Base-by-base conservation (phyloP, 2,113 vertebrate genomes). In the Setophaga coronata region DNA sequence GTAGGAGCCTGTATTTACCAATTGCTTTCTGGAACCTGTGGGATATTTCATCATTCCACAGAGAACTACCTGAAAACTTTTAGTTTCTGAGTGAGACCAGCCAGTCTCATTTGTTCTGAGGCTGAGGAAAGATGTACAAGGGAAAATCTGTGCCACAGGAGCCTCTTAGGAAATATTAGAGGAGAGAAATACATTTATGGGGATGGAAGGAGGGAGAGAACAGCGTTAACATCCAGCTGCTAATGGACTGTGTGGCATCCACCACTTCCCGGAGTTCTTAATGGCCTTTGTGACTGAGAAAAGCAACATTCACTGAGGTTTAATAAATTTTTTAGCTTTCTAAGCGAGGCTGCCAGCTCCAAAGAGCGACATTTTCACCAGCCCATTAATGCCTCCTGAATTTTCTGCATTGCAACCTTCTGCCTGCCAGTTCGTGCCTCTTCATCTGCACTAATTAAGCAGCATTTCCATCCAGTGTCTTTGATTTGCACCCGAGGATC, bases 401-500 rank as follows among this genome's bases (percentile, higher is more conserved):
- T 56, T 51, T 53, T 1, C 21, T 6, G 0, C 61, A 0, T 6
- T 31, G 62, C 53, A n/a, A 3, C 9, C 9, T 20, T 18, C 62
- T 36, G 40, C 14, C 6, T 82, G 36, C 2, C 29, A 19, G 60
- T 2, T 3, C 2, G 28, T 9, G 70, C 62, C 79, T 50, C 29
- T 19, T 76, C 26, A n/a, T 64, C 61, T 17, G 48, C 43, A 8
- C 67, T 78, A 78, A 77, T 80, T 38, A 40, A 64, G 31, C 10
- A 24, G 7, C 25, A 4, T 33, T 89, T 71, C 3, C 7, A 38
- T 2, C 74, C 67, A 1, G 10, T 2, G 71, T 1, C 50, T 80
- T 85, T 50, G 62, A 54, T 80, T 80, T 42, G 12, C 42, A 34
- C 45, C 38, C 70, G 7, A 45, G 74, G 74, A 29, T 20, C 8